These are phyloP conservation scores for Eilema caniola DNA, from an alignment of 2,888 invertebrate genomes.

Conservation along the genomic window DNA sequence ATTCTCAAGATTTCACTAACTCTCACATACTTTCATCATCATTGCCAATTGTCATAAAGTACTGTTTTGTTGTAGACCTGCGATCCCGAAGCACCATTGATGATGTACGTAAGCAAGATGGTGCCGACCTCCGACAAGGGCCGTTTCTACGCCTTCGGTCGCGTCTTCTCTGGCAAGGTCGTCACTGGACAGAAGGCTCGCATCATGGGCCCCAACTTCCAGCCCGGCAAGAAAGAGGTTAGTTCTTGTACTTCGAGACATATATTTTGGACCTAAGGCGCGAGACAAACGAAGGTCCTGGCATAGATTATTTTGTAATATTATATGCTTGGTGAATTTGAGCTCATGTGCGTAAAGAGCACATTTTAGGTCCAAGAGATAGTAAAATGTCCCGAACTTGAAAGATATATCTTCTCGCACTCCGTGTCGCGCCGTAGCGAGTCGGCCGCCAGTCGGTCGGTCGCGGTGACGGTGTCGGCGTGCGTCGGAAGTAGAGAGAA, in stretches of 20 bases:
- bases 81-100: constrained; percentile 98
- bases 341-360: too few relatives aligned
- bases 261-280: too few relatives aligned
- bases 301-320: too few relatives aligned
- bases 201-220: constrained; percentile 99
- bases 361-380: too few relatives aligned
- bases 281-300: too few relatives aligned
- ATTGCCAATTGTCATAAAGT: neutral
- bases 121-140: constrained; percentile 99
- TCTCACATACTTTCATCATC: neutral
- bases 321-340: too few relatives aligned
- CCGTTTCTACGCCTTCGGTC: constrained; percentile 99
- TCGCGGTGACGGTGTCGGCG: constrained; percentile 61
- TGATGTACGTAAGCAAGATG: constrained; percentile 99
- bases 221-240: constrained; percentile 98
- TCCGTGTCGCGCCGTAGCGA: constrained; percentile 66
- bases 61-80: constrained; percentile 88
- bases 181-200: constrained; percentile 97
- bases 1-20: neutral
- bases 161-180: constrained; percentile 99
- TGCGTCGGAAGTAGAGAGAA: constrained; percentile 89
- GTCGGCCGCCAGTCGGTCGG: constrained; percentile 29
- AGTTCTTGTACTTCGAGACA: constrained; percentile 8
- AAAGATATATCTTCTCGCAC: constrained; percentile 40
- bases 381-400: too few relatives aligned